Percentiles rank a stretch among this genome's conserved stretches.
Conservation (phyloP, 2,797 vertebrate genomes). For the Ficedula albicollis region DNA sequence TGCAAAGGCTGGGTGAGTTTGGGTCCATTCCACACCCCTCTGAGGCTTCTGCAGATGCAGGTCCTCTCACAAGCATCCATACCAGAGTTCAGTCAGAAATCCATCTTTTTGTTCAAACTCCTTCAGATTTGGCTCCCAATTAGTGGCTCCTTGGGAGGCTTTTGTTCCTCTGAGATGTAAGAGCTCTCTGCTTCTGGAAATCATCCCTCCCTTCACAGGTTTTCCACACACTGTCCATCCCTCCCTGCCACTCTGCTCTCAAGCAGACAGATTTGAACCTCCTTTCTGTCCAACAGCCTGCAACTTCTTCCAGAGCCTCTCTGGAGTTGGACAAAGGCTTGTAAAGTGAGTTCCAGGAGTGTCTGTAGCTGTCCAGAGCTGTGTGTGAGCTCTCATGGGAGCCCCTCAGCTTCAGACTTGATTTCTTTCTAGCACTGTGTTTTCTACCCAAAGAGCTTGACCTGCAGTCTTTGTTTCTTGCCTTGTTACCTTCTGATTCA, state of each 20-base stretch:
- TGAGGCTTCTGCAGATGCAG: background rate
- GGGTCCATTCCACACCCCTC: background rate
- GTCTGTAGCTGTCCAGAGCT: background rate
- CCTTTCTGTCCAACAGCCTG: background rate
- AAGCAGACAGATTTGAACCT: background rate
- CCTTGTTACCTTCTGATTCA: background rate
- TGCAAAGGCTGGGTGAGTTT: background rate
- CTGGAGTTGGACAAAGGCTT: background rate
- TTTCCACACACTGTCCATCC: rapidly evolving
- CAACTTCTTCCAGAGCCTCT: background rate
- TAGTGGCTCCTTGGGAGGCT: background rate
- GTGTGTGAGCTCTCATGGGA: background rate
- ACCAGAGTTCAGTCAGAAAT: background rate
- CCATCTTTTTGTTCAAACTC: background rate
- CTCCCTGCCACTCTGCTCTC: background rate
- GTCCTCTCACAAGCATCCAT: background rate
- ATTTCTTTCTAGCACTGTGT: background rate
- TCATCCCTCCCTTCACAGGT: background rate
- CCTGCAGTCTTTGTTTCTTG: background rate
- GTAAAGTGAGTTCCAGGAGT: background rate
- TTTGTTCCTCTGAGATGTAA: background rate
- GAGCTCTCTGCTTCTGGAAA: background rate
- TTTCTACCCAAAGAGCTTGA: background rate
- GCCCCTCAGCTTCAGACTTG: background rate
- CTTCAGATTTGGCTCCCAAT: background rate